Base-by-base conservation (phyloP, 2,113 vertebrate genomes). In the Protomyctophum bolini region DNA sequence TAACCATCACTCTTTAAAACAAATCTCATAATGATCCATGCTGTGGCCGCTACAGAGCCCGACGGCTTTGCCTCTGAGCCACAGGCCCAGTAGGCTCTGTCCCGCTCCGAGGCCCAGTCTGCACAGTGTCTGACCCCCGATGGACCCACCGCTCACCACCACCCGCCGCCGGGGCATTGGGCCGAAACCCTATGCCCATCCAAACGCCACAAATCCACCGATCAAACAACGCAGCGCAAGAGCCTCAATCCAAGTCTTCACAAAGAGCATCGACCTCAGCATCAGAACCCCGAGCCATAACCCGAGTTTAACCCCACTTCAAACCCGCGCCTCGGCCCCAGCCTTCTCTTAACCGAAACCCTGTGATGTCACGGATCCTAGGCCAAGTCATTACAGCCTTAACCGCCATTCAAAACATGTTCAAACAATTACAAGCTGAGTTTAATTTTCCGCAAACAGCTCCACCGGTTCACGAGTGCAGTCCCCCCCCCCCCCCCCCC, bases 1-100 rank as follows among this genome's bases (percentile, higher is more conserved):
- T 82, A 88, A 85, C 87, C 83, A 68, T 86, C 76, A 76, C 80
- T 82, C 84, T 80, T 83, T 78, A 77, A 83, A 86, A 82, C 85
- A 89, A 89, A 90, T 85, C 72, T 79, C 45, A 73, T 78, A 85
- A 86, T 78, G 78, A 87, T 83, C 78, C 73, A 58, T 45, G 70
- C 75, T 82, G 68, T 46, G 67, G 73, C 69, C 29, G 65, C 63
- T 66, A 48, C 81, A 80, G 72, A 77, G 73, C 59, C 33, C 33
- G 14, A 58, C 8, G 52, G 3, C 81, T 82, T 71, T 85, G 76
- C 69, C 82, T 69, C 4, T 58, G n/a, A 68, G 49, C 58, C 71
- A 79, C n/a, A 72, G 58, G 48, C 63, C 66, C 59, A 64, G 7
- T 60, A 76, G 70, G 70, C 70, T 48, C 52, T 3, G 2, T 69